Percentiles rank a stretch among this genome's conserved stretches.
phyloP scores from a whole-genome alignment of 2,113 vertebrate genomes.

The Amphiprion ocellaris region DNA sequence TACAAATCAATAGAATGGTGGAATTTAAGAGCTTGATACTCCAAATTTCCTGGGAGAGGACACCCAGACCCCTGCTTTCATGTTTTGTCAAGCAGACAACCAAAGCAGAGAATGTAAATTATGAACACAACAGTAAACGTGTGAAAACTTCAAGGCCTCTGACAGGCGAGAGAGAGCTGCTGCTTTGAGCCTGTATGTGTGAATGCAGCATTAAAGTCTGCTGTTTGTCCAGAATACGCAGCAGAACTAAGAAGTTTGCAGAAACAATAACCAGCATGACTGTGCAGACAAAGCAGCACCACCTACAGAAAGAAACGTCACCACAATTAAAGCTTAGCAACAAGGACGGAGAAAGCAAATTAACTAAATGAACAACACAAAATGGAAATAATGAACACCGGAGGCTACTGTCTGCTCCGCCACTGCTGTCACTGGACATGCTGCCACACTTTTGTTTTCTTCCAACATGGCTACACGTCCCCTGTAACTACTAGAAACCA shows the following conservation, averaged over 20 bases:
- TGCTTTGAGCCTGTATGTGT: not conserved
- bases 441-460: not conserved
- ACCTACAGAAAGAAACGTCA: not conserved
- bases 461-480: not conserved
- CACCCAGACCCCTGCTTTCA: too few relatives aligned
- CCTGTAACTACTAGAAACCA: not conserved
- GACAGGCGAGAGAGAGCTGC: not conserved
- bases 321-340: not conserved
- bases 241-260: not conserved
- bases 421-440: not conserved
- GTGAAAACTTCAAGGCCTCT: too few relatives aligned
- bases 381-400: not conserved
- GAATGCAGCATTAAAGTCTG: not conserved
- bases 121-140: too few relatives aligned
- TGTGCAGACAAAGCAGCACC: not conserved
- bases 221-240: slow-evolving; percentile 5
- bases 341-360: not conserved
- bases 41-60: too few relatives aligned
- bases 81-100: too few relatives aligned
- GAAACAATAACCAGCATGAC: not conserved
- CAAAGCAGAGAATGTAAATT: too few relatives aligned
- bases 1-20: too few relatives aligned
- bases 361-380: not conserved
- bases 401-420: not conserved
- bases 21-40: too few relatives aligned